A percentile compares a stretch with the other conserved stretches of the same genome.
phyloP scores from a whole-genome alignment of 2,797 vertebrate genomes.

The Psittacula derbiana region DNA sequence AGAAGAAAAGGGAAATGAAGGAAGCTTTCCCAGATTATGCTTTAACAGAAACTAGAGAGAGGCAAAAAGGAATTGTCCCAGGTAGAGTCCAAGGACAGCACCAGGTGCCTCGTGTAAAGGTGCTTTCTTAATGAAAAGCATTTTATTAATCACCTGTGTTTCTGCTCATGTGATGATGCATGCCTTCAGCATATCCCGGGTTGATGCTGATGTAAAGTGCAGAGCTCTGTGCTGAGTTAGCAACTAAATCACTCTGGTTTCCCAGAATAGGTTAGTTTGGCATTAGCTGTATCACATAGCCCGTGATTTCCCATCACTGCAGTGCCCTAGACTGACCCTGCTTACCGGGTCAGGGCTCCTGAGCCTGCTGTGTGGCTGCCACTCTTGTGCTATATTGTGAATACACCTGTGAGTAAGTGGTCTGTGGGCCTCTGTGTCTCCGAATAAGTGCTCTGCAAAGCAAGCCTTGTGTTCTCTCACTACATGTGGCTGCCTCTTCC shows the following conservation, averaged over 20 bases:
- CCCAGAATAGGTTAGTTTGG: neutral
- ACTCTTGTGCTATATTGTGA: neutral
- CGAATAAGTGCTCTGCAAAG: neutral
- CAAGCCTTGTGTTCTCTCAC: neutral
- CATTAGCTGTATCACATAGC: neutral
- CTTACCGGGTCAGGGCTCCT: neutral
- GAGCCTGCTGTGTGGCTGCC: neutral
- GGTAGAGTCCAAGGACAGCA: neutral
- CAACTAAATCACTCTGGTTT: neutral
- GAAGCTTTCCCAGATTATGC: neutral
- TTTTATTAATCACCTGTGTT: neutral
- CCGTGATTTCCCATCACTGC: neutral
- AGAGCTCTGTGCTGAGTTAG: neutral
- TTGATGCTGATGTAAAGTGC: neutral
- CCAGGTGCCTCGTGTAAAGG: neutral
- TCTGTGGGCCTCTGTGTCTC: neutral
- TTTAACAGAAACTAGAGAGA: neutral
- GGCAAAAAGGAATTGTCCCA: neutral
- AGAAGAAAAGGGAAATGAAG: neutral
- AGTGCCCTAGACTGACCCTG: neutral
- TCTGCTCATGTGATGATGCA: neutral
- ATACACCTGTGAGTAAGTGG: accelerated
- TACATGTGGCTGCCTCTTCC: neutral
- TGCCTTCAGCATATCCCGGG: neutral
- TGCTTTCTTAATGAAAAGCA: neutral